phyloP scores from a whole-genome alignment of 2,113 vertebrate genomes.

The Scatophagus argus region DNA sequence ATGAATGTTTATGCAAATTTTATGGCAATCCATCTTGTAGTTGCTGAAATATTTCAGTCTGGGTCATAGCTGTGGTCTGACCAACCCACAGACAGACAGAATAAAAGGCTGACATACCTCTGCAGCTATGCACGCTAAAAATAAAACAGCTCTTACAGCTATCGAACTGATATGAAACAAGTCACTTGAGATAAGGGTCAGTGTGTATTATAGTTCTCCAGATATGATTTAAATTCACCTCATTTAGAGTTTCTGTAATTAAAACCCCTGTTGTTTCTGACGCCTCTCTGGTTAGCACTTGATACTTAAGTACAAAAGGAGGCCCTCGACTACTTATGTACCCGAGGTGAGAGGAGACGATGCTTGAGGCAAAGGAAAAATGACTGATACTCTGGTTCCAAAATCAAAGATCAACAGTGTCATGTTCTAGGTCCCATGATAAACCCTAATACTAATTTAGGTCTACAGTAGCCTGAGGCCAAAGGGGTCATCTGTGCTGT shows the following conservation, averaged over 20 bases:
- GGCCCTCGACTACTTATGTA: constrained; percentile 23
- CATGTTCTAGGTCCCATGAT: constrained; percentile 71
- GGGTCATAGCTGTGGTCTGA: not conserved
- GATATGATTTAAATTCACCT: not conserved
- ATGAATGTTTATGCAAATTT: not conserved
- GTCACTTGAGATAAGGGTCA: not conserved
- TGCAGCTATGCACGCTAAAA: not conserved
- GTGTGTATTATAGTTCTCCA: not conserved
- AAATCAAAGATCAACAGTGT: constrained; percentile 79
- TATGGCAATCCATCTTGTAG: not conserved
- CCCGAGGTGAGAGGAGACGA: constrained; percentile 39
- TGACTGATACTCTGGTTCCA: constrained; percentile 47
- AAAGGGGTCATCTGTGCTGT: constrained; percentile 62
- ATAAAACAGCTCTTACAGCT: not conserved
- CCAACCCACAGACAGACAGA: not conserved
- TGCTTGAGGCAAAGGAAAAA: constrained; percentile 50
- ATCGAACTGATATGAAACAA: not conserved
- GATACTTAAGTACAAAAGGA: constrained; percentile 48
- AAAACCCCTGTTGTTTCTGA: not conserved
- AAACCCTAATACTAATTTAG: constrained; percentile 71
- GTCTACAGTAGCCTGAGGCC: constrained; percentile 50
- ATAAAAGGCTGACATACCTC: not conserved
- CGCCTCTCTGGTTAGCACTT: constrained; percentile 15
- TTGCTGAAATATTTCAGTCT: not conserved
- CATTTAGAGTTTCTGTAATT: not conserved